A percentile compares a stretch with the other conserved stretches of the same genome.
phyloP scores from a whole-genome alignment of 2,113 vertebrate species.

The Choloepus hoffmanni region DNA sequence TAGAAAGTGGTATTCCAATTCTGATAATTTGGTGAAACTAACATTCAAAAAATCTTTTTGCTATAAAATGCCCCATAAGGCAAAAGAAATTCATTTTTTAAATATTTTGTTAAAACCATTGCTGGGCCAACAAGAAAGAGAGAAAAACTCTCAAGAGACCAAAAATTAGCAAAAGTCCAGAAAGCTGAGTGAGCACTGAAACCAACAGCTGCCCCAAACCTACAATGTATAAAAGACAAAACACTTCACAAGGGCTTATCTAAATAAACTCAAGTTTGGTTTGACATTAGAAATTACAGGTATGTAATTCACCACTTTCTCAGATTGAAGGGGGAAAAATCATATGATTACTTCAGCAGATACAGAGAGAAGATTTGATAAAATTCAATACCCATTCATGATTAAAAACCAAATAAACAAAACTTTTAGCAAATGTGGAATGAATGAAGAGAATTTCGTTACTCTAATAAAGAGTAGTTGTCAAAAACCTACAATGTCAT shows the following conservation, averaged over 20 bases:
- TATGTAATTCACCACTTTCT: constrained; percentile 27
- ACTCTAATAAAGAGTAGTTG: constrained; percentile 1
- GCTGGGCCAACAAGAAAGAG: constrained; percentile 20
- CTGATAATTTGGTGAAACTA: constrained; percentile 2
- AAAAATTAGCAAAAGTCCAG: constrained; percentile 57
- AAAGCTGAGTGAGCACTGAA: neutral
- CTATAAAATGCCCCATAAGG: constrained; percentile 18
- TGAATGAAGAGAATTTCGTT: constrained; percentile 50
- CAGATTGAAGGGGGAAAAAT: constrained; percentile 40
- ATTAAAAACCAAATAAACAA: constrained; percentile 58
- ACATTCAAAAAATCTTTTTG: constrained; percentile 29
- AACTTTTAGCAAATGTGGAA: constrained; percentile 47
- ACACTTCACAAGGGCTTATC: constrained; percentile 47
- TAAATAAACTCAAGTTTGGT: constrained; percentile 43
- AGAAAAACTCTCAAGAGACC: constrained; percentile 2
- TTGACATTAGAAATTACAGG: constrained; percentile 49
- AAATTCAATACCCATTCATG: constrained; percentile 46
- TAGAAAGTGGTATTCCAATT: constrained; percentile 24
- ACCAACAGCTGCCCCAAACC: neutral
- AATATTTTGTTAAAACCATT: neutral
- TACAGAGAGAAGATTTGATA: constrained; percentile 40
- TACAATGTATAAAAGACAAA: constrained; percentile 39
- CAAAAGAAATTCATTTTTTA: neutral
- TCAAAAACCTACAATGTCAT: neutral
- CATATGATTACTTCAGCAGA: neutral